Percentiles rank a stretch among this genome's conserved stretches.
Evolutionary conservation across 2,113 vertebrate species (phyloP).

Genomic region (Vimba vimba): DNA sequence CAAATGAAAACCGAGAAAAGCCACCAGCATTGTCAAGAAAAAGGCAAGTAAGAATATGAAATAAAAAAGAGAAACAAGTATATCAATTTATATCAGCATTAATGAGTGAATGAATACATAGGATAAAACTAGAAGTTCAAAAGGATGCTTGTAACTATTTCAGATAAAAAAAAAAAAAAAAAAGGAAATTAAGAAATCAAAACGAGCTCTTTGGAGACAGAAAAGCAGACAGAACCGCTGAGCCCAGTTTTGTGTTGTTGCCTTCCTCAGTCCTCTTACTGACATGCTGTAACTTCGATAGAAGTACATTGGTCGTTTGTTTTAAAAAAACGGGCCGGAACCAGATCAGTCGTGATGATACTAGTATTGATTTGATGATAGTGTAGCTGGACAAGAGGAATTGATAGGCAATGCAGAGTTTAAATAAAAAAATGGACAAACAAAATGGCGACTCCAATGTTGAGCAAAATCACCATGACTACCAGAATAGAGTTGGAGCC

Average conservation of each 20-base stretch:
- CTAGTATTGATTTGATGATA: conserved; percentile 62
- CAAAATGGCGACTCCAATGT: conserved; percentile 99
- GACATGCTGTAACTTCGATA: background rate
- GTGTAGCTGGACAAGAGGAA: conserved; percentile 66
- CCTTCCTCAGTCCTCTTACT: conserved; percentile 17
- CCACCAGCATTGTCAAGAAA: conserved; percentile 45
- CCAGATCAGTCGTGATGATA: conserved; percentile 56
- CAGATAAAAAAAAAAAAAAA: conserved; percentile 22
- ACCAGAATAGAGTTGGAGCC: conserved; percentile 96
- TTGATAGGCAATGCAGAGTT: conserved; percentile 71
- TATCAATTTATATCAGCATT: conserved; percentile 18
- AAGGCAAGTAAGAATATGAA: conserved; percentile 52
- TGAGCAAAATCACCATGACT: conserved; percentile 99
- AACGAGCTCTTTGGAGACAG: conserved; percentile 42
- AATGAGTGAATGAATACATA: conserved; percentile 35
- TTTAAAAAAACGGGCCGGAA: background rate
- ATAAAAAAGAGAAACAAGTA: conserved; percentile 42
- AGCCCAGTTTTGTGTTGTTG: conserved; percentile 28
- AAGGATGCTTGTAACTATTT: conserved; percentile 45
- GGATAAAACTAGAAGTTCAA: conserved; percentile 49
- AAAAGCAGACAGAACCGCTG: conserved; percentile 1
- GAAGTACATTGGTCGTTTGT: conserved; percentile 17
- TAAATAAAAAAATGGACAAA: conserved; percentile 99
- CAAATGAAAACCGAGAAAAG: conserved; percentile 24
- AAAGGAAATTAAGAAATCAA: background rate